Evolutionary conservation across 2,797 vertebrate species (phyloP).

Genomic region (Gallirallus australis): DNA sequence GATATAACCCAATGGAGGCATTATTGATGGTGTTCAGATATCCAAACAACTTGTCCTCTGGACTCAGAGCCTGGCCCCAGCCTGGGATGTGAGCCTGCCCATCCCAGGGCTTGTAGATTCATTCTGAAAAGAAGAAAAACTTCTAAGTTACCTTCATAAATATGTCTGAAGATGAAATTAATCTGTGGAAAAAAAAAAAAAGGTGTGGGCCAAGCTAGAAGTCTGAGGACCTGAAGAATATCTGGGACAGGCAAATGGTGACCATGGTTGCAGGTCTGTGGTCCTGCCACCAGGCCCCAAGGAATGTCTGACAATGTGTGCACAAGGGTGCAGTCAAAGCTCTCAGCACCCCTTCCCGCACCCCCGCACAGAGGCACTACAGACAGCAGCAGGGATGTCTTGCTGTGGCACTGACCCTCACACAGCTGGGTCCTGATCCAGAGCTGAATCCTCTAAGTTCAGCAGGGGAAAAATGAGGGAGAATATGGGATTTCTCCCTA

Average conservation of each 20-base stretch:
- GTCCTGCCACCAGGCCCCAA: neutral
- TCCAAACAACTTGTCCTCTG: neutral
- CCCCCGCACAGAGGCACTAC: rapidly evolving
- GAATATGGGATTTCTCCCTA: neutral
- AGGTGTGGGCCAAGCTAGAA: neutral
- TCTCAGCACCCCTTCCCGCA: neutral
- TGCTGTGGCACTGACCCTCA: neutral
- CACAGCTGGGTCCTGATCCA: neutral
- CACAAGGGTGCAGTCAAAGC: neutral
- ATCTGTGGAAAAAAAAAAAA: neutral
- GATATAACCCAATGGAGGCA: too few species aligned
- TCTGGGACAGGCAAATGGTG: neutral
- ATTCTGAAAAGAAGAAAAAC: neutral
- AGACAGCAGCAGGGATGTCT: neutral
- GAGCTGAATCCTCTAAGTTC: neutral
- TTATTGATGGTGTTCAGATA: neutral
- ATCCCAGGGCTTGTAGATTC: neutral
- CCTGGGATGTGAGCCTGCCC: neutral
- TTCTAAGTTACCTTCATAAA: neutral
- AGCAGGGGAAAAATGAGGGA: neutral
- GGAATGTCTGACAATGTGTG: neutral
- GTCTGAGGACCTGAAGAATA: neutral
- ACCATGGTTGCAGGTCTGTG: neutral
- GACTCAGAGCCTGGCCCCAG: neutral
- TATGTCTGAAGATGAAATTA: neutral